Base-by-base conservation (phyloP, 2,797 vertebrate species). In the Perodicticus potto region DNA sequence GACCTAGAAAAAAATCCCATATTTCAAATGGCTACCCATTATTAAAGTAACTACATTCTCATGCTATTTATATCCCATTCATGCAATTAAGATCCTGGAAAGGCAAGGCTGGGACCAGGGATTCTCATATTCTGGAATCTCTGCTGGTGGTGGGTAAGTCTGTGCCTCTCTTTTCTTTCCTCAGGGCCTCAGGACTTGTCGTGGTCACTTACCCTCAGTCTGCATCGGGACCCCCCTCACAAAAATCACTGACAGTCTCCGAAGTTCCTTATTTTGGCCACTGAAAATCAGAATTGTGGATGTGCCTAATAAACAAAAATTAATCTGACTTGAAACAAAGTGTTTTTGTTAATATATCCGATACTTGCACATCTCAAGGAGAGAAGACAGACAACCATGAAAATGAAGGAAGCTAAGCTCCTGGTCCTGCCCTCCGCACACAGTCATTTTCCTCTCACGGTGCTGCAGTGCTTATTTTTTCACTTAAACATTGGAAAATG, bases 21-120 rank as follows among this genome's bases (percentile, higher is more conserved):
- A 83, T 85, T 88, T 84, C 55, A 92, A 83, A 70, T 57, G 25
- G 85, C 32, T 89, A 0, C 43, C 34, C 37, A 7, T 70, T 86
- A 25, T 85, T 81, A 91, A 96, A 45, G 22, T 69, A 87, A 77
- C 70, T 81, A 7, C 5, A 32, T 88, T 93, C 27, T 93, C 37
- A 43, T 55, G 4, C 9, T 80, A 45, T 55, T 83, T 80, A 34
- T 61, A 12, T 59, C 49, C 34, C 9, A 27, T 61, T 92, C 7
- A n/a, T 29, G 9, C 4, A 81, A 40, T 49, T 43, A 72, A 16
- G 17, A 76, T 65, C 29, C 34, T 37, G 67, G 55, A 53, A 65
- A 49, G 49, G 4, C 27, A 63, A 49, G 0, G 5, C 3, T 67
- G 14, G 32, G 4, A 53, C 27, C 17, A 14, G 22, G 5, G 10